Evolutionary conservation across 1,140 invertebrate genomes (phyloP), one percentile per base, ranked within the genome.

Genomic region (Ladona fulva): DNA sequence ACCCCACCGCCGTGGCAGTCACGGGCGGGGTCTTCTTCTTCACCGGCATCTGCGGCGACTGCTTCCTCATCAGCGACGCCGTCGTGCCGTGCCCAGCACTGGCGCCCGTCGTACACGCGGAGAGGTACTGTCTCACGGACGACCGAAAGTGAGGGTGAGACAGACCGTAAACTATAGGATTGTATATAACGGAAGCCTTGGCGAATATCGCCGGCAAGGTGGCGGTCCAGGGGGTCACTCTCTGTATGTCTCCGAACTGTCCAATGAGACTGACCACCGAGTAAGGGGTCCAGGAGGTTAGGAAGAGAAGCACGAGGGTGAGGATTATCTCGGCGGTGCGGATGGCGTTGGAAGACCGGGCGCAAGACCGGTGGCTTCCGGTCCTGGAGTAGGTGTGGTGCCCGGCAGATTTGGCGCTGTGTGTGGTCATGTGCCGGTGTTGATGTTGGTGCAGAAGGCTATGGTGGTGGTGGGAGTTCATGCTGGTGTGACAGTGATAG

Each of bases 251-350:
- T 22, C 84, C 84, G 79, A 89, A 88, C 81, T 89, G 85, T 12
- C 85, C 88, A 52, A 89, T 85, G 75, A 88, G 80, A 73, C 87
- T 88, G 29, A 89, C 84, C 3, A 85, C 83, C 8, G 88, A 86
- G 81, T 89, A 89, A 0, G 88, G 88, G 7, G 82, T 83, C 88
- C 88, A 89, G 0, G 87, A 87, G 80, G 86, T 77, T 52, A 87
- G 78, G 81, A 85, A 89, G 16, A 87, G 82, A 19, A 83, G 77
- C 22, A 89, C 83, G n/a, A 88, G 84, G 16, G 84, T 84, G 66
- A 88, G 82, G 25, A 87, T 84, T 59, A 89, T 86, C 80, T 87
- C 85, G 0, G 86, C 87, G 0, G 86, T 85, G 3, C 82, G 81
- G 11, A 84, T 77, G 7, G 84, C 82, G 74, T 42, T 75, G 74